A percentile compares a stretch with the other conserved stretches of the same genome.
These are phyloP conservation scores for Cossypha niveicapilla DNA, from an alignment of 2,797 vertebrate genomes.

Conservation along the genomic window DNA sequence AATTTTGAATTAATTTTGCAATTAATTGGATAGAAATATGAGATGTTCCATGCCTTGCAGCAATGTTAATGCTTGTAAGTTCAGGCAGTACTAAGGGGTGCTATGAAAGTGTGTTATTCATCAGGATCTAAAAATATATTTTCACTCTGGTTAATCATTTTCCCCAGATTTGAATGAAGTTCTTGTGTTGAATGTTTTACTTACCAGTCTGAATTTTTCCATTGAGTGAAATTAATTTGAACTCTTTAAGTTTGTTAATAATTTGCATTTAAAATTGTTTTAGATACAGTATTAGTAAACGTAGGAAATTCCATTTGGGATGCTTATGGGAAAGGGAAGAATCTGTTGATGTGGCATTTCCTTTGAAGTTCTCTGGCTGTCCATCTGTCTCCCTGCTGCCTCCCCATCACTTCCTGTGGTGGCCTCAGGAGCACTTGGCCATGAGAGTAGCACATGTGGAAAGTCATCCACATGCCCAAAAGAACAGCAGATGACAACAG, in stretches of 20 bases:
- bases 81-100: background rate
- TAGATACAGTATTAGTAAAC: constrained; percentile 14
- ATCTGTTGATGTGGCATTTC: constrained; percentile 42
- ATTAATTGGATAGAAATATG: background rate
- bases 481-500: constrained; percentile 18
- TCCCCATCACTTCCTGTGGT: constrained; percentile 45
- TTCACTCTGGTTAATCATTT: background rate
- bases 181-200: background rate
- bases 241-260: background rate
- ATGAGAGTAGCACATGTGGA: constrained; percentile 42
- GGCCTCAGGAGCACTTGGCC: constrained; percentile 35
- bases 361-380: constrained; percentile 55
- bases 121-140: background rate
- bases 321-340: constrained; percentile 4
- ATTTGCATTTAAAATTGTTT: constrained; percentile 7
- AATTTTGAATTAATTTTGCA: background rate
- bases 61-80: background rate
- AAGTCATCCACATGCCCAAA: constrained; percentile 1
- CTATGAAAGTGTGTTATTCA: background rate
- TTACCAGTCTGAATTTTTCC: background rate
- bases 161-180: background rate
- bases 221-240: background rate
- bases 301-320: constrained; percentile 29
- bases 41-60: background rate
- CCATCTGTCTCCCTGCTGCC: constrained; percentile 64